phyloP scores from a whole-genome alignment of 2,113 vertebrate species.

The Pterocles orientalis region DNA sequence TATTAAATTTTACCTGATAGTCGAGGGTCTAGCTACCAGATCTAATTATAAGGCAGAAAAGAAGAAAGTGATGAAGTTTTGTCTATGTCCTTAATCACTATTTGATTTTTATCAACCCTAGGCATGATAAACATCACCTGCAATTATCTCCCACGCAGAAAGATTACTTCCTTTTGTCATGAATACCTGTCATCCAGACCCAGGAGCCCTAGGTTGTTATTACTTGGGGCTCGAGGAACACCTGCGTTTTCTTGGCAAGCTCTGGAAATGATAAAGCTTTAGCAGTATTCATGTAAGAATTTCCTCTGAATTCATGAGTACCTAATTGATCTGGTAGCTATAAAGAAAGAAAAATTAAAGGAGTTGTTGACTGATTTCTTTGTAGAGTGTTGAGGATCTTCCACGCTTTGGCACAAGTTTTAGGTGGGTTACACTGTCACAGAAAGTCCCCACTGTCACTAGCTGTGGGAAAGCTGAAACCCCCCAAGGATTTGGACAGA shows the following conservation, averaged over 20 bases:
- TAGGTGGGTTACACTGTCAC: not conserved
- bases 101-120: constrained; percentile 43
- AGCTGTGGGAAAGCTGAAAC: not conserved
- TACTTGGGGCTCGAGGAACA: not conserved
- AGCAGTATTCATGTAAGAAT: not conserved
- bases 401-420: not conserved
- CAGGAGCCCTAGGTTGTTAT: not conserved
- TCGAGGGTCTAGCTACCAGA: not conserved
- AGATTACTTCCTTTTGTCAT: constrained; percentile 23
- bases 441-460: not conserved
- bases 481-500: not conserved
- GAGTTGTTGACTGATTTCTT: not conserved
- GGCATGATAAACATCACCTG: constrained; percentile 5
- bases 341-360: not conserved
- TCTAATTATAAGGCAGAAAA: constrained; percentile 39
- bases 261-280: not conserved
- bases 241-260: constrained; percentile 33
- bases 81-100: constrained; percentile 3
- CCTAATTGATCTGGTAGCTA: not conserved
- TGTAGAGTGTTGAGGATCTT: not conserved
- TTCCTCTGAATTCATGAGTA: not conserved
- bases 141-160: constrained; percentile 24
- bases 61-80: constrained; percentile 18
- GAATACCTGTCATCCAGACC: not conserved
- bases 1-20: constrained; percentile 25